Conservation (phyloP, 64 coral and sea anemone genomes). For the Montipora sp. region DNA sequence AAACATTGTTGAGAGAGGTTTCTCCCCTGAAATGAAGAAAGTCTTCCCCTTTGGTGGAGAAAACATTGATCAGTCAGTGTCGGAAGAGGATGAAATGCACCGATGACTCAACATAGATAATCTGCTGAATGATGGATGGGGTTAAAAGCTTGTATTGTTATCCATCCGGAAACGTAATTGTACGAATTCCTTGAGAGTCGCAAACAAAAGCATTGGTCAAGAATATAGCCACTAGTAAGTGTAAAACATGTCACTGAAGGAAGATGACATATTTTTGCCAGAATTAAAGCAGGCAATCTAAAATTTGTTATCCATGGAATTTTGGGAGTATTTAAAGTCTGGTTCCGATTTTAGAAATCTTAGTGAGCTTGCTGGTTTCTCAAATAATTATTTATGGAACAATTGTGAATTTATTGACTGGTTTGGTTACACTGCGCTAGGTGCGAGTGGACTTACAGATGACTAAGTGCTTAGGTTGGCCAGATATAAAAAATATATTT, state of each 20-base stretch:
- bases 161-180: background rate
- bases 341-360: background rate
- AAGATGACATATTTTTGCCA: constrained; percentile 14
- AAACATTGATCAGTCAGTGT: background rate
- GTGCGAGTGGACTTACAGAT: too few relatives aligned
- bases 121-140: constrained; percentile 17
- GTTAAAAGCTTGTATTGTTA: constrained; percentile 20
- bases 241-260: constrained; percentile 5
- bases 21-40: background rate
- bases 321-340: constrained; percentile 8
- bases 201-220: constrained; percentile 13
- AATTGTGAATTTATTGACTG: background rate
- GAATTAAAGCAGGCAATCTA: background rate
- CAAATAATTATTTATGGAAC: background rate
- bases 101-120: background rate
- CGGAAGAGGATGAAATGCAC: background rate
- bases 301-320: background rate
- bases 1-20: background rate
- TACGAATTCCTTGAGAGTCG: constrained; percentile 28
- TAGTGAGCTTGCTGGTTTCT: constrained; percentile 2
- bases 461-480: too few relatives aligned
- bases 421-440: too few relatives aligned
- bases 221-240: background rate
- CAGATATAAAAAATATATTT: too few relatives aligned
- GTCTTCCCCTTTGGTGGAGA: background rate